phyloP scores from a whole-genome alignment of 2,797 vertebrate genomes.

The Falco peregrinus region DNA sequence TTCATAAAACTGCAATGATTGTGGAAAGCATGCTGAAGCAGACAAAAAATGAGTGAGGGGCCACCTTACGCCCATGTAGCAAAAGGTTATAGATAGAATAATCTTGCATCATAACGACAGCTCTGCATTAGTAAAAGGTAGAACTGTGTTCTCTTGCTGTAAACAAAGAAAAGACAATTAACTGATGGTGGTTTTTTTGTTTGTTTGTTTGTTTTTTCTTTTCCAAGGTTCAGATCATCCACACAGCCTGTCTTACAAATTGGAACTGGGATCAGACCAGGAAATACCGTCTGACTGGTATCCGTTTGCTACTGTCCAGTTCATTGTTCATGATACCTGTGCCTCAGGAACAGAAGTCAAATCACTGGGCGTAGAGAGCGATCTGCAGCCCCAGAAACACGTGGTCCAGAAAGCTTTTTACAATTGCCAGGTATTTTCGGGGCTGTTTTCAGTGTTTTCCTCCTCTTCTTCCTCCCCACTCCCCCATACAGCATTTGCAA shows the following conservation, averaged over 20 bases:
- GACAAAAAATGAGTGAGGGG: not conserved
- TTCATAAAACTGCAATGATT: not conserved
- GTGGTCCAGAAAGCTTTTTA: slow-evolving; percentile 88
- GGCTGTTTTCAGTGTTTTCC: not conserved
- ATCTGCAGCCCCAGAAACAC: slow-evolving; percentile 93
- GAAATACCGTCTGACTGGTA: slow-evolving; percentile 94
- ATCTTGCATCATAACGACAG: not conserved
- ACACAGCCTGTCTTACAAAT: slow-evolving; percentile 93
- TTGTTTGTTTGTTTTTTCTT: not conserved
- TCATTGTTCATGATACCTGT: slow-evolving; percentile 83
- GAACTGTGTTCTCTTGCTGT: not conserved
- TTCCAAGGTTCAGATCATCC: slow-evolving; percentile 89
- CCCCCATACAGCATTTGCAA: not conserved
- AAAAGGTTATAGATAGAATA: not conserved
- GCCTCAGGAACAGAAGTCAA: slow-evolving; percentile 88
- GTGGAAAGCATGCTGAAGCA: not conserved
- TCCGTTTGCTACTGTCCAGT: slow-evolving; percentile 91
- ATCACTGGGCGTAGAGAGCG: slow-evolving; percentile 88
- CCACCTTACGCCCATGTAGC: not conserved
- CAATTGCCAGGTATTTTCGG: slow-evolving; percentile 86
- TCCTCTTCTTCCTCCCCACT: not conserved
- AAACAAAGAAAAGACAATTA: not conserved
- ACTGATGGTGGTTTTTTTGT: not conserved
- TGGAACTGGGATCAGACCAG: slow-evolving; percentile 96
- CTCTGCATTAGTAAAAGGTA: not conserved